Percentiles rank a stretch among this genome's conserved stretches.
These are phyloP conservation scores for Kuschelorhynchus macadamiae DNA, from an alignment of 2,888 invertebrate genomes.

Conservation along the genomic window DNA sequence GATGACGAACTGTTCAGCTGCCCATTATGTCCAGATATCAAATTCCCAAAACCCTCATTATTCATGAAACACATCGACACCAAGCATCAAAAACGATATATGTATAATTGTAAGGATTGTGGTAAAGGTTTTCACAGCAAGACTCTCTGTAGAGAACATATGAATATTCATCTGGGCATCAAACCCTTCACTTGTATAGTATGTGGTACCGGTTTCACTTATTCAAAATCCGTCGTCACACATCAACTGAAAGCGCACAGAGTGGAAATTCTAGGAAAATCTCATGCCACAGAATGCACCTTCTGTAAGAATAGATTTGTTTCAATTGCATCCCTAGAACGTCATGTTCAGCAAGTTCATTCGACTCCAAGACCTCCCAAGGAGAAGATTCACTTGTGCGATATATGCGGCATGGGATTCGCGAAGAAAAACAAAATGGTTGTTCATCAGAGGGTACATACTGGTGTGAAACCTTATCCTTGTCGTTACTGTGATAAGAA, in stretches of 20 bases:
- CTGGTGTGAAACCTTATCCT: slow-evolving; percentile 59
- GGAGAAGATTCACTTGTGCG: slow-evolving; percentile 60
- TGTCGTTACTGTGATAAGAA: slow-evolving; percentile 59
- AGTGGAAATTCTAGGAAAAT: slow-evolving; percentile 67
- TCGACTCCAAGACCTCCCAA: slow-evolving; percentile 52
- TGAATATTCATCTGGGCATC: slow-evolving; percentile 71
- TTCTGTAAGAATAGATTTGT: slow-evolving; percentile 62
- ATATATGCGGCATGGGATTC: slow-evolving; percentile 63
- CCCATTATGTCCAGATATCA: slow-evolving; percentile 60
- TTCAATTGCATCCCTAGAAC: slow-evolving; percentile 65
- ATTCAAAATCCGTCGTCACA: slow-evolving; percentile 63
- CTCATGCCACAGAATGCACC: slow-evolving; percentile 66
- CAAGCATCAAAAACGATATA: slow-evolving; percentile 65
- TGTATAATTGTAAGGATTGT: slow-evolving; percentile 71
- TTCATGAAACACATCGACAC: slow-evolving; percentile 62
- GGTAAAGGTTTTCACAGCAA: slow-evolving; percentile 72
- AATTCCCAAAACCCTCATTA: slow-evolving; percentile 58
- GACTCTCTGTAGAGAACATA: slow-evolving; percentile 71
- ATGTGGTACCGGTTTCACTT: slow-evolving; percentile 71
- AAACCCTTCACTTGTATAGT: slow-evolving; percentile 71
- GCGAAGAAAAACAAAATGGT: slow-evolving; percentile 58
- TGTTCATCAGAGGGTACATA: slow-evolving; percentile 60
- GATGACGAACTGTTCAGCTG: slow-evolving; percentile 61
- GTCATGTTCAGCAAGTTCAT: slow-evolving; percentile 68
- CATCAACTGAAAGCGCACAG: slow-evolving; percentile 63